Base-by-base conservation (phyloP, 2,797 vertebrate species). In the Argyrosomus regius region DNA sequence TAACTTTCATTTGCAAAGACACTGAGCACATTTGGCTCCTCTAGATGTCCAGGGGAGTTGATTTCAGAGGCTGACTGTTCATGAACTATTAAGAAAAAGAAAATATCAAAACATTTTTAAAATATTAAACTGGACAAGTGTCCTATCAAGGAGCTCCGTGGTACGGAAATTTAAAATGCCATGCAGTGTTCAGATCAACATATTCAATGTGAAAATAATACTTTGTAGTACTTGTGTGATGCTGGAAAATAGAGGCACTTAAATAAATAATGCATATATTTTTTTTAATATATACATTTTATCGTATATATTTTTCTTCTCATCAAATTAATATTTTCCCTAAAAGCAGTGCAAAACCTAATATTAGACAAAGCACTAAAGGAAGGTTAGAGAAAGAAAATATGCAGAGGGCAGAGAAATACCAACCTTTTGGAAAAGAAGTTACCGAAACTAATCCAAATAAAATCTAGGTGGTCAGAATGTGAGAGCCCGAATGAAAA, bases 341-440 rank as follows among this genome's bases (percentile, higher is more conserved):
- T 80, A 87, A 80, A 88, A 87, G 89, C 86, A 94, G 87, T 90
- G 85, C 75, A 90, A 86, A 82, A 78, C 77, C 61, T 82, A 68
- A 94, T 93, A 95, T 78, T 91, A 95, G 88, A 92, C 83, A 96
- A 87, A 96, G 91, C 95, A 95, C 92, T 93, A 93, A 39, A 95
- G 95, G 95, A 96, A 95, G 95, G 96, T 97, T 96, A 97, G 95
- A 91, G 59, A 93, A 87, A 90, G 74, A 96, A 96, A 97, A 95
- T 89, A 98, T 96, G 97, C 97, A 97, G 95, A 98, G 96, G 97
- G 97, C 97, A 99, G 96, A 96, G 96, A 96, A 98, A 99, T 99
- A 99, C 98, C 98, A 99, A 99, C 98, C 98, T 99, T 99, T 98
- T 99, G 92, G 94, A 95, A 96, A 96, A 98, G 97, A 96, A 96